Base-by-base conservation (phyloP, 2,888 invertebrate species). In the Coronaproctus castanopsis region DNA sequence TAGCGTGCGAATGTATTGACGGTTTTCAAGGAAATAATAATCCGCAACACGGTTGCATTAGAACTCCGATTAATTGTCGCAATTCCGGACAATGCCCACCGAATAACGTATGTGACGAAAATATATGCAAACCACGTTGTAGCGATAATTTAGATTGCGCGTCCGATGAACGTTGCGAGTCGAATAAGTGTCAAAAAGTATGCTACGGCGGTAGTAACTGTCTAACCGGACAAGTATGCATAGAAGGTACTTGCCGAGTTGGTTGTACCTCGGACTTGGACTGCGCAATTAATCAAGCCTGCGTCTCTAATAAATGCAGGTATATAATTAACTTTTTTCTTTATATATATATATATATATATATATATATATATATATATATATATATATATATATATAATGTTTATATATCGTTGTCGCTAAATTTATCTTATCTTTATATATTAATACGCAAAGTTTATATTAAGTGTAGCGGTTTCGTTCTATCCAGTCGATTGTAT, bases 161-260 rank as follows among this genome's bases (percentile, higher is more conserved):
- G 0, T 78, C 83, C 52, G 90, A 90, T 18, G 91, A 91, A 73
- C 79, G 84, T 62, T 91, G 91, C 68, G 78, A 78, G 62, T 82
- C 84, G 66, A 82, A 79, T 64, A 78, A 83, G 64, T 91, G 90
- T 67, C 78, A 82, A 21, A 90, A 89, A 75, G 80, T 90, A 48
- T 91, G 91, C 70, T 89, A 88, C 69, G 82, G 85, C 10, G 89
- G 89, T 69, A 87, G 85, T 68, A 92, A 91, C 69, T 92, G 92
- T 67, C 75, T 90, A 66, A 84, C 87, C 1, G 91, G 91, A 55
- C 91, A 92, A 74, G 81, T 91, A 61, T 91, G 92, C 66, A 80
- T 80, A 64, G 80, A 81, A 62, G 89, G 90, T 57, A 77, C 82
- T 52, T 92, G 92, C 68, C 80, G 84, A 67, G 78, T 83, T 2